These are phyloP conservation scores for Mastomys coucha DNA, from an alignment of 2,113 vertebrate genomes.

Conservation along the genomic window DNA sequence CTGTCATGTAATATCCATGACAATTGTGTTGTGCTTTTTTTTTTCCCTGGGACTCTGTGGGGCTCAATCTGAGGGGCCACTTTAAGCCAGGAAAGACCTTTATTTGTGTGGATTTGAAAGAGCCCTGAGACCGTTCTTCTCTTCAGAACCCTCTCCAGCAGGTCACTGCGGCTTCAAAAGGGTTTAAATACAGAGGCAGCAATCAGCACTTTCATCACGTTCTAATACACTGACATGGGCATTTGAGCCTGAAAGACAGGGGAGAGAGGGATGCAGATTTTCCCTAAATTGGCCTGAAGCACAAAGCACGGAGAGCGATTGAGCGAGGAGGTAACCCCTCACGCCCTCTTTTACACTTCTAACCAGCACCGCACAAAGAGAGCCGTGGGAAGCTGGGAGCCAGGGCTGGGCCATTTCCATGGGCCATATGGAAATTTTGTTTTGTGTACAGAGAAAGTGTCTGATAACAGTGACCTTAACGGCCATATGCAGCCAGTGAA, in stretches of 20 bases:
- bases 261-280: constrained; percentile 88
- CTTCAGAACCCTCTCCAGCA: constrained; percentile 95
- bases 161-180: constrained; percentile 96
- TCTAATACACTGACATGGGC: constrained; percentile 96
- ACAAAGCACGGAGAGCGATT: constrained; percentile 87
- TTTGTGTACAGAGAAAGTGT: constrained; percentile 95
- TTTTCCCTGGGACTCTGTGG: constrained; percentile 90
- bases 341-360: constrained; percentile 87
- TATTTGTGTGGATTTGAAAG: constrained; percentile 99
- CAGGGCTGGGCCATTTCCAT: constrained; percentile 94
- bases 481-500: constrained; percentile 95
- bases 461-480: constrained; percentile 96
- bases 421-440: constrained; percentile 99
- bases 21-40: constrained; percentile 97
- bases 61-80: constrained; percentile 97
- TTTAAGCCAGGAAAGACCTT: constrained; percentile 98
- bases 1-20: constrained; percentile 99
- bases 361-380: constrained; percentile 89
- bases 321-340: constrained; percentile 88
- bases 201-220: constrained; percentile 98
- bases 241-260: constrained; percentile 91
- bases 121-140: constrained; percentile 96
- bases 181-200: constrained; percentile 93
- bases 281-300: constrained; percentile 90
- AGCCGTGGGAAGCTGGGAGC: constrained; percentile 96